A percentile compares a stretch with the other conserved stretches of the same genome.
These are phyloP conservation scores for Rallus crepitans DNA, from an alignment of 2,797 vertebrate genomes.

Conservation along the genomic window DNA sequence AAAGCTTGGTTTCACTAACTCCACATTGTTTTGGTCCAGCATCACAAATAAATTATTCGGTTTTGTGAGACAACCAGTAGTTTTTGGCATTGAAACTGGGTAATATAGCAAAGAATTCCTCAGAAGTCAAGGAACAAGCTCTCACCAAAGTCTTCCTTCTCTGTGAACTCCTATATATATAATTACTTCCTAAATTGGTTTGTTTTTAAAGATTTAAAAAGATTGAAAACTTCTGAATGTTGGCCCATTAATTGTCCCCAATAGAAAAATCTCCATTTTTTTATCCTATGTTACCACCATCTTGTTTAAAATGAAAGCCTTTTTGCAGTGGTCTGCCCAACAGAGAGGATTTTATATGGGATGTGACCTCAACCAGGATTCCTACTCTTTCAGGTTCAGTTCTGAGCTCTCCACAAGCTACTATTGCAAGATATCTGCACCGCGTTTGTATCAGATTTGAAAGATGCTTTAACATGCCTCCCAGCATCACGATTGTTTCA, in stretches of 20 bases:
- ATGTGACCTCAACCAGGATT: conserved; percentile 28
- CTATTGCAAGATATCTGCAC: neutral
- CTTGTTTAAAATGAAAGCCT: neutral
- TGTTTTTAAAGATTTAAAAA: neutral
- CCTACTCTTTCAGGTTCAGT: conserved; percentile 15
- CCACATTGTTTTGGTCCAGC: neutral
- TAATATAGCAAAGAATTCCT: neutral
- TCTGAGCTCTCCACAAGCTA: conserved; percentile 57
- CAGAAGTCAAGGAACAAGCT: neutral
- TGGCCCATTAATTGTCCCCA: neutral
- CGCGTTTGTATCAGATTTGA: conserved; percentile 63
- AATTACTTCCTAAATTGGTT: neutral
- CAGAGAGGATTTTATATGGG: neutral
- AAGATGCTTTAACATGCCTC: conserved; percentile 72
- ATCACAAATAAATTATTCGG: neutral
- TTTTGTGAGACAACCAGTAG: neutral
- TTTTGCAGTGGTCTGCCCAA: neutral
- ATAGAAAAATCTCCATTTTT: neutral
- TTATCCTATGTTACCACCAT: neutral
- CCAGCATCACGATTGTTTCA: conserved; percentile 53
- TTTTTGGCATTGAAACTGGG: neutral
- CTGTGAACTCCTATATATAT: neutral
- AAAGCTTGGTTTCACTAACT: neutral
- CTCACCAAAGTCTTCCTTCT: neutral
- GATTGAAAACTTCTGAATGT: neutral